Base-by-base conservation (phyloP, 2,888 invertebrate genomes). In the Agrotis exclamationis region DNA sequence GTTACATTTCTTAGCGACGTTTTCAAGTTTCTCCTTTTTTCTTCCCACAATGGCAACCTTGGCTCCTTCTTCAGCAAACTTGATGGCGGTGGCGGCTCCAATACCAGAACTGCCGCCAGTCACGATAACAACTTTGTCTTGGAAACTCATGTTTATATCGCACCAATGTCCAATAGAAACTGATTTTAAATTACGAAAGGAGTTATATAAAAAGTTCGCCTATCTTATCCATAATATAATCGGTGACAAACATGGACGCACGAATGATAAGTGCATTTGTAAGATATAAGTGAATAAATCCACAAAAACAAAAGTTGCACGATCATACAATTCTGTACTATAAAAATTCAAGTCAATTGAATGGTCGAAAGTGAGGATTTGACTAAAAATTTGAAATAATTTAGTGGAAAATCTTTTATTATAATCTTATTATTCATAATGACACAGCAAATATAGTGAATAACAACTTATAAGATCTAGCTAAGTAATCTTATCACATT, bases 81-180 rank as follows among this genome's bases (percentile, higher is more conserved):
- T 47, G 14, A 54, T 54, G n/a, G 83, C 83, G 3, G 76, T 79
- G 7, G 80, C 82, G 2, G 85, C 86, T 20, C 87, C 88, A 9
- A 88, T 86, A 5, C 86, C 87, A 1, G 86, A 83, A 22, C 86
- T 86, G 2, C 82, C 80, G 0, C 88, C 87, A 0, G 88, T 87
- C n/a, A 88, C 79, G 9, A 87, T 24, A 5, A 83, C 86, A 6
- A 85, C 84, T 84, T 86, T 87, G 22, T 68, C 75, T 53, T 73
- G 56, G 56, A 87, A 86, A 79, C 74, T 82, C 86, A 66, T 66
- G 50, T 48, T 56, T 9, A 20, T 44, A 45, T 4, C 39, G 18
- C 16, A 28, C 3, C 2, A n/a, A n/a, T 47, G 3, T 18, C 47
- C 3, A 60, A 14, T 18, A 4, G 11, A 1, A 33, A 60, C n/a